Base-by-base conservation (phyloP, 2,113 vertebrate species). In the Bettongia penicillata region DNA sequence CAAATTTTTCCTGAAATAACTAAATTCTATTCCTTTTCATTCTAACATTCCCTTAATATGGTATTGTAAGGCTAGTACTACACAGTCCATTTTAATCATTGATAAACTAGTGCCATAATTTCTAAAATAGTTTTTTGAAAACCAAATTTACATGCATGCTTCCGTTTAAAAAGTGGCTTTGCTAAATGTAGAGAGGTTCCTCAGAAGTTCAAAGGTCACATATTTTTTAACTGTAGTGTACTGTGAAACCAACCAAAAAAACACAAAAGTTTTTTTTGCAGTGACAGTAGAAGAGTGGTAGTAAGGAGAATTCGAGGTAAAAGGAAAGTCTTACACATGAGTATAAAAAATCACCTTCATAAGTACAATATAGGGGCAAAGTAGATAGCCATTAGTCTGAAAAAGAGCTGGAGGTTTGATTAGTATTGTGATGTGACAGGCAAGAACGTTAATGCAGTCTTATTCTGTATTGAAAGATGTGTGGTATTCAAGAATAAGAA, bases 151-250 rank as follows among this genome's bases (percentile, higher is more conserved):
- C 4, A 2, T n/a, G 14, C 61, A n/a, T 68, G 37, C 16, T n/a
- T 77, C 37, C n/a, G 16, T 68, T 43, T 77, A 2, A 43, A 43
- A 43, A 84, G 0, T 84, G 68, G 16, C 14, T 16, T 68, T 0
- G 37, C 14, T 68, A 43, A 43, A 84, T 77, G 48, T 94, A 55
- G 68, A 91, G 4, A 51, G 5, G 5, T 89, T 92, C 37, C 37
- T 49, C 50, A 48, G 47, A 50, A 52, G 8, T 93, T 89, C 37
- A 95, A 50, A 91, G 51, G 89, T 93, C 51, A 0, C 90, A 2
- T 92, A 19, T 91, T 90, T 77, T 91, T 92, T 90, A 55, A 94
- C 50, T 53, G 12, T 91, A n/a, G 68, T 77, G 5, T 77, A 77
- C 37, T 16, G 19, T 22, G 68, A 77, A 77, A 77, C 61, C 26